Conservation (phyloP, 2,797 vertebrate genomes). For the Dryobates pubescens region DNA sequence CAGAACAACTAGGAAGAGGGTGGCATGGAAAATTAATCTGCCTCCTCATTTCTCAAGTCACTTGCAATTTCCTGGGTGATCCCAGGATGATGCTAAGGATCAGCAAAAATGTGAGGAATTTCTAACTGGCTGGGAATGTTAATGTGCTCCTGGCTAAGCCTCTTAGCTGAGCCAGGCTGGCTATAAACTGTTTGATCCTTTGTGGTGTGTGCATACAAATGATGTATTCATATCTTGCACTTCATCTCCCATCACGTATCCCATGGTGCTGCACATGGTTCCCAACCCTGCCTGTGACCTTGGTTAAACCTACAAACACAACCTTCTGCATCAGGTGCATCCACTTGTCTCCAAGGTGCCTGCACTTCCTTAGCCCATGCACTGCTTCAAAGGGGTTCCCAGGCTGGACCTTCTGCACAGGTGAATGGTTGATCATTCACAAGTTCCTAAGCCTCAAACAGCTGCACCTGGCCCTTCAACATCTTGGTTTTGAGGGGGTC, state of each 20-base stretch:
- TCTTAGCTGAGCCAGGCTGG: neutral
- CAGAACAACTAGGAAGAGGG: neutral
- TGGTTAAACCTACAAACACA: neutral
- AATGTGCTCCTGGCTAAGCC: constrained; percentile 63
- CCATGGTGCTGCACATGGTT: neutral
- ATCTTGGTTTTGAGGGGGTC: neutral
- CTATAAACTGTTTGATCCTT: neutral
- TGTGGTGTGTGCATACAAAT: neutral
- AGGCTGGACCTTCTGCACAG: neutral
- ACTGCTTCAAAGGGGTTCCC: rapidly evolving
- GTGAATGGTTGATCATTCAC: neutral
- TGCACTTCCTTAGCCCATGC: neutral
- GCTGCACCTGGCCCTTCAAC: neutral
- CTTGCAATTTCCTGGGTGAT: constrained; percentile 37
- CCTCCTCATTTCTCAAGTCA: neutral
- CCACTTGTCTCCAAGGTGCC: rapidly evolving
- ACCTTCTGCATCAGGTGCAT: neutral
- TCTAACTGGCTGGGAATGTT: constrained; percentile 52
- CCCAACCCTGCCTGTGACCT: neutral
- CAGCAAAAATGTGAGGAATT: constrained; percentile 56
- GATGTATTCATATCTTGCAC: neutral
- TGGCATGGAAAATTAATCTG: neutral
- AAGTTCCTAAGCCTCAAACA: neutral
- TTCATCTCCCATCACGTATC: neutral
- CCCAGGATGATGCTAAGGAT: constrained; percentile 29